Base-by-base conservation (phyloP, 1,140 invertebrate genomes). In the Drosophila tani region DNA sequence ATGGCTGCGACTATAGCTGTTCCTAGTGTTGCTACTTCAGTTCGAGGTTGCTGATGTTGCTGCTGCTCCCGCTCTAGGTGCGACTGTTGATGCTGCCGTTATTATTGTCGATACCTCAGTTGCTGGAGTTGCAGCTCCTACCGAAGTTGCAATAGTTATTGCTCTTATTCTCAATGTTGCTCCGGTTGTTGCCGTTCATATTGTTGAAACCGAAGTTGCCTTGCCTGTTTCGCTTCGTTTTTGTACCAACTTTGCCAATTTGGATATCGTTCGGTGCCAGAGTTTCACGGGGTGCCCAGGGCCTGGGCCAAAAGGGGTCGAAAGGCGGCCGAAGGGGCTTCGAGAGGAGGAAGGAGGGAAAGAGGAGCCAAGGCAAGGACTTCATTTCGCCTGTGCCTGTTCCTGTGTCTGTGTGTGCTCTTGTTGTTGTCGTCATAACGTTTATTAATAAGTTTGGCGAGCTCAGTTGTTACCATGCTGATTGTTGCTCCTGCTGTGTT, bases 201-300 rank as follows among this genome's bases (percentile, higher is more conserved):
- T 38, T 55, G 55, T 38, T 65, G 51, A 43, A 58, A 50, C 43
- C 27, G 17, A 35, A n/a, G 29, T 71, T 50, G 32, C 8, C 21
- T 24, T 24, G 51, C 43, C 60, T 38, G 40, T 69, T 66, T 69
- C 71, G 71, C 45, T 76, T 76, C 62, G 69, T 80, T 83, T 80
- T 87, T 76, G 84, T 87, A 83, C 62, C 65, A 87, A 87, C 83
- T 87, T 88, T 88, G 84, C 84, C 83, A 87, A 87, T 87, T 87
- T 87, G 81, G 76, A 86, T 74, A 79, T 74, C 76, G 82, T 79
- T 68, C 14, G 63, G 45, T 11, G 35, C 14, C 19, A 9, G 32
- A 14, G 45, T 24, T 64, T 21, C 14, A 11, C 32, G 51, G 32
- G 32, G 32, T 32, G 29, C 29, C 38, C 14, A 12, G 17, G 17